Base-by-base conservation (phyloP, 2,888 invertebrate genomes). In the Caradrina clavipalpis region DNA sequence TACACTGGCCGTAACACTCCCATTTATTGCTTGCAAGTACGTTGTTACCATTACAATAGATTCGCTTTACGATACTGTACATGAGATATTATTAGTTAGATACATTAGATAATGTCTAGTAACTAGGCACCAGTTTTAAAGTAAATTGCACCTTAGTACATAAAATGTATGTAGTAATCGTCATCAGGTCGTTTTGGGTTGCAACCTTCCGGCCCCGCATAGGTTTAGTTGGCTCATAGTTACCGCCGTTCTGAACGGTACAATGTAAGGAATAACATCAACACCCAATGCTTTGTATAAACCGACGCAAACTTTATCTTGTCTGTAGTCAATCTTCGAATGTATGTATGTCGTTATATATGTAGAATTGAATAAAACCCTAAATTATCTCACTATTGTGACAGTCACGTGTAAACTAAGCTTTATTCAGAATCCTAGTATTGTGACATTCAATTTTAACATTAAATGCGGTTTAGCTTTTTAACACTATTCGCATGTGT, bases 201-300 rank as follows among this genome's bases (percentile, higher is more conserved):
- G 91, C 90, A 86, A 82, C 84, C 83, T 81, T 79, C 86, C 82
- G 82, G 76, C 76, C 83, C 83, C 76, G 64, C 78, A 73, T 88
- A 91, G 89, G 76, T 90, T 91, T 90, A 92, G 87, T 91, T 91
- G 86, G 88, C 88, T 87, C 78, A 79, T 91, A 92, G 93, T 93
- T 92, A 94, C 93, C 93, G 92, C 89, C 93, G 92, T 90, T 88
- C 31, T 83, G 74, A 89, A 90, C 92, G 94, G 89, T 91, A 87
- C 82, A 74, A 83, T 91, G 94, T 95, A 95, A 95, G 94, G 93
- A 91, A 81, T 88, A 94, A 94, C 95, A 94, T 94, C 94, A 95
- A 95, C 88, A 84, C 82, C 88, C 87, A 81, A 86, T 62, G 91
- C 90, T 92, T 92, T 92, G 92, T 93, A 92, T 84, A 91, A 91